Conservation (phyloP, 2,888 invertebrate genomes). For the Clivina fossor region DNA sequence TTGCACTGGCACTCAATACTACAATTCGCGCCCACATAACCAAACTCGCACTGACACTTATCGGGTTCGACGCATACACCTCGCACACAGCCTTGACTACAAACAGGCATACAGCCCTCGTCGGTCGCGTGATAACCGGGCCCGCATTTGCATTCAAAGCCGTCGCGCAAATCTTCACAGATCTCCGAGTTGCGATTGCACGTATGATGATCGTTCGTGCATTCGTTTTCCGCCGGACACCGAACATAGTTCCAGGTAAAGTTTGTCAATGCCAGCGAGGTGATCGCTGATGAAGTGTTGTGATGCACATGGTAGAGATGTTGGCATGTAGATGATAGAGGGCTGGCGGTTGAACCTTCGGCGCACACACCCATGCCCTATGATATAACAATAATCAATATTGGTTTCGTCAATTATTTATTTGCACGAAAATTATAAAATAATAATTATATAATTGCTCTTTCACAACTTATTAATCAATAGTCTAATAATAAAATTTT, state of each 20-base stretch:
- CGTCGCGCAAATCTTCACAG: slow-evolving; percentile 78
- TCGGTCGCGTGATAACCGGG: slow-evolving; percentile 66
- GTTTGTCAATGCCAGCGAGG: slow-evolving; percentile 46
- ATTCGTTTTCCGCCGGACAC: slow-evolving; percentile 93
- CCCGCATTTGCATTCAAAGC: slow-evolving; percentile 86
- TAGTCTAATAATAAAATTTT: too few relatives aligned
- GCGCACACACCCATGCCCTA: slow-evolving; percentile 81
- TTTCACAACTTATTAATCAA: too few relatives aligned
- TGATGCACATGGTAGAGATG: slow-evolving; percentile 48
- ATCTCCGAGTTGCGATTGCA: slow-evolving; percentile 85
- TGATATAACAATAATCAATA: slow-evolving; percentile 2
- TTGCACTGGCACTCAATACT: slow-evolving; percentile 93
- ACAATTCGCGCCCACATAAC: slow-evolving; percentile 92
- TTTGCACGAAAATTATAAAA: background rate
- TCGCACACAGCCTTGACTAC: slow-evolving; percentile 82
- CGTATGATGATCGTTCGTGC: slow-evolving; percentile 85
- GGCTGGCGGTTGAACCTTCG: slow-evolving; percentile 79
- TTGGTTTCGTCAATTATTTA: background rate
- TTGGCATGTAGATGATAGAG: slow-evolving; percentile 59
- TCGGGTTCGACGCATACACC: slow-evolving; percentile 83
- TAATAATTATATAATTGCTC: too few relatives aligned
- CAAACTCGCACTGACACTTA: slow-evolving; percentile 88
- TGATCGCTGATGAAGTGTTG: slow-evolving; percentile 39
- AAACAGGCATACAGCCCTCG: slow-evolving; percentile 75
- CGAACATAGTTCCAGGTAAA: slow-evolving; percentile 87